These are phyloP conservation scores for Anas acuta DNA, from an alignment of 2,797 vertebrate species.

Conservation along the genomic window DNA sequence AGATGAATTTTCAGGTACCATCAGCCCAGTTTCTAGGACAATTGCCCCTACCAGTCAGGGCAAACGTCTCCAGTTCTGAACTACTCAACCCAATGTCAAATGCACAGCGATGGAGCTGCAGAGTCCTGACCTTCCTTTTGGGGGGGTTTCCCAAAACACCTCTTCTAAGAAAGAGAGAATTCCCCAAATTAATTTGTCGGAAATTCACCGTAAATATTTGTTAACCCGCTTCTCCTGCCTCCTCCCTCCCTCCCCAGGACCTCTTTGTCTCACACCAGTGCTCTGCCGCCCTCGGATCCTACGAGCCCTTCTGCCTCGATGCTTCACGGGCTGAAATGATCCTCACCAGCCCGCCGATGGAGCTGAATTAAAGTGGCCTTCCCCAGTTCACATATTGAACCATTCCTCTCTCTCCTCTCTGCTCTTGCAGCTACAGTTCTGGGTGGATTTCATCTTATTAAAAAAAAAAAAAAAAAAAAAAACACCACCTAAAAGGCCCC, in stretches of 20 bases:
- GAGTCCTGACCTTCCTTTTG: neutral
- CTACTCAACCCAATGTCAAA: fast-evolving
- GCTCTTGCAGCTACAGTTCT: neutral
- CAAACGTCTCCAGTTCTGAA: neutral
- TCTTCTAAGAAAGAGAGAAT: neutral
- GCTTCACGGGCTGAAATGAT: constrained; percentile 46
- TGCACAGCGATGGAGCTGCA: fast-evolving
- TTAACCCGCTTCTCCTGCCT: constrained; percentile 47
- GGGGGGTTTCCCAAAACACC: neutral
- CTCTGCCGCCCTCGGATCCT: constrained; percentile 28
- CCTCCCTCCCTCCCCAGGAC: neutral
- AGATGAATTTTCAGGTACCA: neutral
- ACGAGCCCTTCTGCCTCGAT: constrained; percentile 25
- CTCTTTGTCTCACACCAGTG: constrained; percentile 46
- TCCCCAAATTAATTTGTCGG: neutral
- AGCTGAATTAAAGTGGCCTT: neutral
- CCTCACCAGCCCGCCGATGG: neutral
- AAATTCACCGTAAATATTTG: constrained; percentile 38
- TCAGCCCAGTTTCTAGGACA: neutral
- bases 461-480: no score
- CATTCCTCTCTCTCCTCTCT: neutral
- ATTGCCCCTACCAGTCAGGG: fast-evolving
- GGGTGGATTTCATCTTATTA: neutral
- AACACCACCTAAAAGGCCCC: neutral
- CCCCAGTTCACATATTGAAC: neutral